Conservation (phyloP, 2,797 vertebrate genomes). For the Channa striata region DNA sequence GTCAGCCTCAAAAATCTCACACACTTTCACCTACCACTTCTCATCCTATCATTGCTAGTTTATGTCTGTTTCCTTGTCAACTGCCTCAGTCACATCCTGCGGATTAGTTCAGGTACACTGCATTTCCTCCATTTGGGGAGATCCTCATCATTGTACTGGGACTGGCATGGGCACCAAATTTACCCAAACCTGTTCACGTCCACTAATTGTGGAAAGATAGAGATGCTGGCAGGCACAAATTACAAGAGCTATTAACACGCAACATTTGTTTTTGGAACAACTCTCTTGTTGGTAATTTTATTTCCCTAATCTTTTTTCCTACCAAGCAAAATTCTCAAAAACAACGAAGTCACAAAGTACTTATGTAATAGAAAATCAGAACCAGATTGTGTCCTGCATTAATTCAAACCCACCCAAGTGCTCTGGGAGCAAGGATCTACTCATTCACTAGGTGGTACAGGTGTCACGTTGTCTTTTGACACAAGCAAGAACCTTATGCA, state of each 20-base stretch:
- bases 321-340: conserved; percentile 64
- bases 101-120: conserved; percentile 55
- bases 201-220: conserved; percentile 52
- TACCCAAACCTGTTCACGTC: conserved; percentile 64
- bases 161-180: conserved; percentile 31
- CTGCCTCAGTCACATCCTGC: conserved; percentile 23
- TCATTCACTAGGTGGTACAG: conserved; percentile 51
- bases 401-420: conserved; percentile 66
- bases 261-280: conserved; percentile 64
- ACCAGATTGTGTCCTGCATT: conserved; percentile 68
- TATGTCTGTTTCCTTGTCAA: conserved; percentile 14
- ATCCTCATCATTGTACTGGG: conserved; percentile 42
- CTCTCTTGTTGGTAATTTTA: conserved; percentile 70
- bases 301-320: conserved; percentile 52
- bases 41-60: conserved; percentile 23
- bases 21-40: conserved; percentile 58
- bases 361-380: conserved; percentile 79
- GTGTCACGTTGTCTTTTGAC: conserved; percentile 55
- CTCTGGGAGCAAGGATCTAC: conserved; percentile 41
- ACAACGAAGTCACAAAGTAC: conserved; percentile 60
- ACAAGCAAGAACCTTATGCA: conserved; percentile 29
- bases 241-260: conserved; percentile 60
- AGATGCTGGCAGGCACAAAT: conserved; percentile 42
- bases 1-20: conserved; percentile 50
- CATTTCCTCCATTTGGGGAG: conserved; percentile 48